These are phyloP conservation scores for Entosphenus tridentatus DNA, from an alignment of 2,113 vertebrate species.

Conservation along the genomic window DNA sequence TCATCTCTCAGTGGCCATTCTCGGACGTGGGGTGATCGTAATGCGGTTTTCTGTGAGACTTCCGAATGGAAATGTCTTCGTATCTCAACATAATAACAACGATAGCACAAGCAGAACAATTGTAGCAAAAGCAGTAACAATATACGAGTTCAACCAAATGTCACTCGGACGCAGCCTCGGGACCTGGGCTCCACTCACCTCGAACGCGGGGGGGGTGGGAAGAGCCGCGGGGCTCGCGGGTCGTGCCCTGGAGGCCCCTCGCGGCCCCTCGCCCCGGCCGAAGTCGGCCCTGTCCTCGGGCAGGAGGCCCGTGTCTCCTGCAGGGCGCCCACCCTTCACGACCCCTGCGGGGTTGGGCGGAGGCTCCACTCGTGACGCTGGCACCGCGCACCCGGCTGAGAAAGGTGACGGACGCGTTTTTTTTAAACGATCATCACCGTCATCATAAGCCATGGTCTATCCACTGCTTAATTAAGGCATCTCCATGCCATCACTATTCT, in stretches of 20 bases:
- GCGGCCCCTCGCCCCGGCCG: conserved; percentile 19
- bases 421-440: not conserved
- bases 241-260: conserved; percentile 19
- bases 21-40: no score
- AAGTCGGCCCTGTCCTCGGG: conserved; percentile 17
- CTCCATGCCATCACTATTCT: not conserved
- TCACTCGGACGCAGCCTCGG: conserved; percentile 10
- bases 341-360: conserved; percentile 86
- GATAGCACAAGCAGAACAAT: no score
- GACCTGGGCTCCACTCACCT: conserved; percentile 26
- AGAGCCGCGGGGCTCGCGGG: conserved; percentile 15
- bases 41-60: no score
- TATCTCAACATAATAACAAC: no score
- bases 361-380: conserved; percentile 50
- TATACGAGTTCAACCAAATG: not conserved
- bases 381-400: conserved; percentile 24
- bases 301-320: conserved; percentile 56
- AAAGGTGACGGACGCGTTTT: not conserved
- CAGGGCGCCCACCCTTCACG: conserved; percentile 46
- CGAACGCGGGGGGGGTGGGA: conserved; percentile 55
- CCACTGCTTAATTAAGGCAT: not conserved
- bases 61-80: no score
- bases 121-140: conserved; percentile 11
- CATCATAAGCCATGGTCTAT: no score
- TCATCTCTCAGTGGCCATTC: no score